Percentiles rank a stretch among this genome's conserved stretches.
phyloP scores from a whole-genome alignment of 2,113 vertebrate genomes.

The Kryptolebias marmoratus region DNA sequence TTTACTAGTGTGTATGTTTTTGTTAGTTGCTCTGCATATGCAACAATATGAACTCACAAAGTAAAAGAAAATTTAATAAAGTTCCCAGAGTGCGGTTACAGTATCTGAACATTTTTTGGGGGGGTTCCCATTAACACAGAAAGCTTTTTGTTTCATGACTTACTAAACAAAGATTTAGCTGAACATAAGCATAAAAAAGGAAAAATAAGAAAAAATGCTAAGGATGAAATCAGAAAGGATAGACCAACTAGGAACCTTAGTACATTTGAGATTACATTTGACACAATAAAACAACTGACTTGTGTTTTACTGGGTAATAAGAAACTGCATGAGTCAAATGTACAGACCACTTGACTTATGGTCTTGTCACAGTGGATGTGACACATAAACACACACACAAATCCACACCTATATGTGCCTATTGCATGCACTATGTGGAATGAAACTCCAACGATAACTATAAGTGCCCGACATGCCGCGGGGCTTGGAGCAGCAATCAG shows the following conservation, averaged over 20 bases:
- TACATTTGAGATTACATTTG: not conserved
- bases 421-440: conserved; percentile 73
- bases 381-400: conserved; percentile 28
- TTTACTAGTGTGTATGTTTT: not conserved
- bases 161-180: conserved; percentile 42
- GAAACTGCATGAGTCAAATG: not conserved
- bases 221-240: conserved; percentile 2
- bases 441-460: conserved; percentile 81
- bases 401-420: conserved; percentile 32
- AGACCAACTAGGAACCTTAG: not conserved
- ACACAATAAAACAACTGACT: not conserved
- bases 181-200: conserved; percentile 17
- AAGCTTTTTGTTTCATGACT: too few relatives aligned
- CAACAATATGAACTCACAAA: not conserved
- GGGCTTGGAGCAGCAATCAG: conserved; percentile 74
- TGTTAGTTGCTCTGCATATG: not conserved
- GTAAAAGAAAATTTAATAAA: not conserved
- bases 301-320: not conserved
- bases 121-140: conserved; percentile 58
- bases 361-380: conserved; percentile 16
- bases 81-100: conserved; percentile 21
- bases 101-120: conserved; percentile 30
- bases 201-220: not conserved
- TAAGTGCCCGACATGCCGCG: conserved; percentile 71
- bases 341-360: conserved; percentile 1